phyloP scores from a whole-genome alignment of 1,140 invertebrate species.

The Drosophila azteca region DNA sequence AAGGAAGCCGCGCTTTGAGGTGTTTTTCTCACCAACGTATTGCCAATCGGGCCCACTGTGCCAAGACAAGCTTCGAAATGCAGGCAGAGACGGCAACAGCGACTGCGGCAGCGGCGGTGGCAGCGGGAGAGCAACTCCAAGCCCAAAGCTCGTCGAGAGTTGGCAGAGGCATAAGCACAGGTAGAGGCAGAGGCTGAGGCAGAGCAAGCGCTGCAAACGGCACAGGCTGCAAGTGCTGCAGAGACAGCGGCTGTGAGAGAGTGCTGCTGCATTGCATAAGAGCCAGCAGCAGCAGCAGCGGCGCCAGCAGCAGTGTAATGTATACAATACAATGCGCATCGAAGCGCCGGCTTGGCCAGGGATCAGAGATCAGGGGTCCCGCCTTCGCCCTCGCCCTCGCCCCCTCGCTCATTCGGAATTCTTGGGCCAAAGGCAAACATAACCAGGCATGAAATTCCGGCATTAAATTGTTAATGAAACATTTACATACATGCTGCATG shows the following conservation, averaged over 20 bases:
- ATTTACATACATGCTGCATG: too few relatives aligned
- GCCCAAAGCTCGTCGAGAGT: not conserved
- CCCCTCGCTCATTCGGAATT: not conserved
- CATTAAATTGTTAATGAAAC: too few relatives aligned
- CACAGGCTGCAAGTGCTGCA: slow-evolving; percentile 68
- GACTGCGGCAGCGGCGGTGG: not conserved
- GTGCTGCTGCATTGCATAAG: slow-evolving; percentile 18
- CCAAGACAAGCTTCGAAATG: slow-evolving; percentile 28
- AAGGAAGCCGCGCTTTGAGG: too few relatives aligned
- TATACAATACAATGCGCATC: slow-evolving; percentile 22
- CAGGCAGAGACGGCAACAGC: slow-evolving; percentile 12
- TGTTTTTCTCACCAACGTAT: too few relatives aligned
- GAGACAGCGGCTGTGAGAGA: slow-evolving; percentile 6
- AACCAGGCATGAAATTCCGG: not conserved
- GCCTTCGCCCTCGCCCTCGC: too few relatives aligned
- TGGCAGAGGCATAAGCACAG: not conserved
- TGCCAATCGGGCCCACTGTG: slow-evolving; percentile 15
- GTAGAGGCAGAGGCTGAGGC: not conserved
- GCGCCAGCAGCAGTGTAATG: slow-evolving; percentile 32
- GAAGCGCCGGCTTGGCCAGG: not conserved
- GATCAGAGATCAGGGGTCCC: not conserved
- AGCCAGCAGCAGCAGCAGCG: slow-evolving; percentile 8
- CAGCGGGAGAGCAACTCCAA: slow-evolving; percentile 3
- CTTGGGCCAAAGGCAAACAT: not conserved
- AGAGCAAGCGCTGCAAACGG: slow-evolving; percentile 59